Conservation (phyloP, 2,797 vertebrate genomes). For the Heliangelus exortis region DNA sequence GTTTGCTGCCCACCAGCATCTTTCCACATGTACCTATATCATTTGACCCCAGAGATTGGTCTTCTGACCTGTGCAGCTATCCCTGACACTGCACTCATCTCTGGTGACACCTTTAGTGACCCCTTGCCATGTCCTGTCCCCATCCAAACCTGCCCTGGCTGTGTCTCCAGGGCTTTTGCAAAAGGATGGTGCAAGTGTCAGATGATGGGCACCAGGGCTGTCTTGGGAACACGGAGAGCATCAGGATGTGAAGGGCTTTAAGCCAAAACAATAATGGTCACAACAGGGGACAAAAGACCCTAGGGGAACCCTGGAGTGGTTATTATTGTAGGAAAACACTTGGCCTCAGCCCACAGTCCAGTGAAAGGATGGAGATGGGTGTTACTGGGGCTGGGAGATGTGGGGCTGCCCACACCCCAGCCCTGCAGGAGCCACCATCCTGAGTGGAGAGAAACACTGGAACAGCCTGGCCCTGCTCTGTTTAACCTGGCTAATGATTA, state of each 20-base stretch:
- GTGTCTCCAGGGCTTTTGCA: neutral
- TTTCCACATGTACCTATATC: neutral
- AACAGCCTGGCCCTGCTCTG: neutral
- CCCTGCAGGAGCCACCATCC: neutral
- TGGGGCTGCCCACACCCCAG: neutral
- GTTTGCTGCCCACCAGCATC: neutral
- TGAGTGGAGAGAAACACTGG: neutral
- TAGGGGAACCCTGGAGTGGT: neutral
- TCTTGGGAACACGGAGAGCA: neutral
- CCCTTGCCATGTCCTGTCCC: neutral
- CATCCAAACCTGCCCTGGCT: neutral
- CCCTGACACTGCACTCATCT: neutral
- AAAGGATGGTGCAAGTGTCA: neutral
- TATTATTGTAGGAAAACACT: no score
- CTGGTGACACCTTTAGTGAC: neutral
- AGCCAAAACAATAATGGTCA: neutral
- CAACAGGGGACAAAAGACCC: neutral
- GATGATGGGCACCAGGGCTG: neutral
- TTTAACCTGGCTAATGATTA: conserved; percentile 57
- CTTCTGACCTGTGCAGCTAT: neutral
- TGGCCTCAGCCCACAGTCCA: neutral
- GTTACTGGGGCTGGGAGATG: neutral
- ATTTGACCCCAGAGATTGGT: neutral
- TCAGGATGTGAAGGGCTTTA: neutral
- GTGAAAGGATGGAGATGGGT: neutral